Evolutionary conservation across 2,797 vertebrate genomes (phyloP).

Genomic region (Urocyon cinereoargenteus): DNA sequence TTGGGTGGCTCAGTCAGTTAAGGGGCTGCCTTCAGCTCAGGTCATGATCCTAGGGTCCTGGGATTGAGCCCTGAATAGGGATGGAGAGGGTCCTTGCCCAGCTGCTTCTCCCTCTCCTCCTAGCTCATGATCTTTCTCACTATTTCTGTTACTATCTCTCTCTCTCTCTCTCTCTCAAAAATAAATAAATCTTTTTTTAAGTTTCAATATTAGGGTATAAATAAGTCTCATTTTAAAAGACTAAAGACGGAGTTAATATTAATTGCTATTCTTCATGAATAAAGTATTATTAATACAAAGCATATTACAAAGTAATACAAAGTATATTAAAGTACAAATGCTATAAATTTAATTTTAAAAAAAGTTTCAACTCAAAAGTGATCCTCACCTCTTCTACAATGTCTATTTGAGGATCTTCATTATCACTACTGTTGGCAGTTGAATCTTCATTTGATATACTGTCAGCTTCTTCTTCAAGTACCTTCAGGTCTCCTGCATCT

Average conservation of each 20-base stretch:
- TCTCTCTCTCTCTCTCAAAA: no score
- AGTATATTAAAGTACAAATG: not conserved
- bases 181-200: no score
- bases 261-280: not conserved
- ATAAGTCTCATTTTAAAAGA: conserved; percentile 53
- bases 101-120: no score
- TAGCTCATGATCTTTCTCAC: no score
- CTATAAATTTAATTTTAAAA: not conserved
- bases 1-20: no score
- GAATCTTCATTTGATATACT: conserved; percentile 89
- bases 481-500: conserved; percentile 93
- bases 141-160: no score
- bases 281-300: not conserved
- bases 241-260: not conserved
- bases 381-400: conserved; percentile 88
- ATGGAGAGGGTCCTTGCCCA: no score
- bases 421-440: conserved; percentile 87
- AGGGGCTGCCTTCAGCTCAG: no score
- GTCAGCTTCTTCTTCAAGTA: conserved; percentile 91
- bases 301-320: not conserved
- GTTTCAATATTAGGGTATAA: not conserved
- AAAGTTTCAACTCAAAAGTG: not conserved
- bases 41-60: no score
- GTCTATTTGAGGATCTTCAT: conserved; percentile 87
- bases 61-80: no score